phyloP scores from a whole-genome alignment of 2,888 invertebrate genomes.

The Timema podura region DNA sequence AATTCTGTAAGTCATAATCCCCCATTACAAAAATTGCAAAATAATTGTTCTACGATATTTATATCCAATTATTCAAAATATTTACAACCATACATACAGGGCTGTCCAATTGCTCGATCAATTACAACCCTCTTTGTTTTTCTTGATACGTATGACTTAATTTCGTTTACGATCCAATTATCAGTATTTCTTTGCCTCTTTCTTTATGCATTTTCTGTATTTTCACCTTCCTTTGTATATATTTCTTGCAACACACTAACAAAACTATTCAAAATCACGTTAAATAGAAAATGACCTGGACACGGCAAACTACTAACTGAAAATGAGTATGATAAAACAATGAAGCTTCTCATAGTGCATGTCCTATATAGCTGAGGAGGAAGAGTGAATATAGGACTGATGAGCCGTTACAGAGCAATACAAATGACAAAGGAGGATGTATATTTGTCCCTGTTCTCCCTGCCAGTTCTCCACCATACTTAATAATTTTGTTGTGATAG shows the following conservation, averaged over 20 bases:
- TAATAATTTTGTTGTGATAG: no score
- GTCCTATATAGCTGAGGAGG: no score
- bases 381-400: no score
- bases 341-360: background rate
- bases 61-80: slow-evolving; percentile 1
- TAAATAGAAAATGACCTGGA: background rate
- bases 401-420: no score
- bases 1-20: background rate
- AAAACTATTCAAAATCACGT: background rate
- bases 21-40: background rate
- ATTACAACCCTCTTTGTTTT: background rate
- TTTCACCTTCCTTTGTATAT: background rate
- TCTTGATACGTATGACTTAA: slow-evolving; percentile 1
- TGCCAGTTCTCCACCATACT: no score
- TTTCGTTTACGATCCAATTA: background rate
- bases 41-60: background rate
- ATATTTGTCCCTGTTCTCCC: no score
- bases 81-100: background rate
- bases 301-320: background rate
- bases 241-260: background rate
- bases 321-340: background rate
- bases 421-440: no score
- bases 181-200: background rate
- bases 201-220: background rate
- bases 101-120: slow-evolving; percentile 3